Evolutionary conservation across 2,888 invertebrate species (phyloP).

Genomic region (Schizaphis graminum): DNA sequence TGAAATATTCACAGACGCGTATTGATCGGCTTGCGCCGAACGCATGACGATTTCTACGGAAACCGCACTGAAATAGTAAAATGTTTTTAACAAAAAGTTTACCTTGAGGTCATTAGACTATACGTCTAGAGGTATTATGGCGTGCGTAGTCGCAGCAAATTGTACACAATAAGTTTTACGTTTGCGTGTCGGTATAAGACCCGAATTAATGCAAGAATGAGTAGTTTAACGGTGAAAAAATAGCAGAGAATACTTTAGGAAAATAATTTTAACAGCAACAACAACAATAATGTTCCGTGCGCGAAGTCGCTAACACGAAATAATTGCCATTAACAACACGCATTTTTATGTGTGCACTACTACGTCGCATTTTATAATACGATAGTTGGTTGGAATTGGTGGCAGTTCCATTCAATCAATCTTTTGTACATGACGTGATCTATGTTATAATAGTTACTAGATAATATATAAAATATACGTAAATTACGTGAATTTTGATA

Average conservation of each 20-base stretch:
- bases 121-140: background rate
- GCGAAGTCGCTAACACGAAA: background rate
- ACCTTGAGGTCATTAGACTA: background rate
- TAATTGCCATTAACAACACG: slow-evolving; percentile 14
- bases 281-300: background rate
- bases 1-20: slow-evolving; percentile 2
- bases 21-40: background rate
- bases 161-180: background rate
- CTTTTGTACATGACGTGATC: background rate
- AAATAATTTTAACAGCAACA: background rate
- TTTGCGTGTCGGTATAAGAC: background rate
- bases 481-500: background rate
- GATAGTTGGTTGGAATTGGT: background rate
- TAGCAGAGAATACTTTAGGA: background rate
- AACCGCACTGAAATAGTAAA: background rate
- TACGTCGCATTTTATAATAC: background rate
- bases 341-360: background rate
- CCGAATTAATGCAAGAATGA: background rate
- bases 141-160: background rate
- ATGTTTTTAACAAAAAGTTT: background rate
- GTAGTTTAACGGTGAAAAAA: background rate
- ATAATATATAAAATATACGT: background rate
- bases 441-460: background rate
- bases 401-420: background rate
- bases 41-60: background rate